A percentile compares a stretch with the other conserved stretches of the same genome.
These are phyloP conservation scores for Lophura nycthemera DNA, from an alignment of 2,113 vertebrate species.

Conservation along the genomic window DNA sequence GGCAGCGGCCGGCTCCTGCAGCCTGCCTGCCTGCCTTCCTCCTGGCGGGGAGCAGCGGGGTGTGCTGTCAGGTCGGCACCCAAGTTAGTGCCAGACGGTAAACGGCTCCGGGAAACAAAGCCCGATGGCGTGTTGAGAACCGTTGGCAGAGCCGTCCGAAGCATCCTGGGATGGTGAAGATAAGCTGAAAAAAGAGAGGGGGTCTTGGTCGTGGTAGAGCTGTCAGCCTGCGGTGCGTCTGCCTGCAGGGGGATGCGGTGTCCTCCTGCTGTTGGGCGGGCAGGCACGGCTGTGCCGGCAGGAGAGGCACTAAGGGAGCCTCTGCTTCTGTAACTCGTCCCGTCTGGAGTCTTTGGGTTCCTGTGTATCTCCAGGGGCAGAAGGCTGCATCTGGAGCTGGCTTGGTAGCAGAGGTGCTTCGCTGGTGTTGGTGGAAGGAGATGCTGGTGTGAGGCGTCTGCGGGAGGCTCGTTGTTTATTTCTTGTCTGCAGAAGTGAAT, in stretches of 20 bases:
- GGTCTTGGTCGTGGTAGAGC: background rate
- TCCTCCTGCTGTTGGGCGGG: background rate
- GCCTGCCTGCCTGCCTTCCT: too few relatives aligned
- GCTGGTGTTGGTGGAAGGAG: background rate
- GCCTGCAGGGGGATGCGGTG: background rate
- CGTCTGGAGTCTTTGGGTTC: background rate
- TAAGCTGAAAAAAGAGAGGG: background rate
- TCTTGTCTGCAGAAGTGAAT: background rate
- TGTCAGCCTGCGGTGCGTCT: conserved; percentile 47
- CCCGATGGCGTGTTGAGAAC: background rate
- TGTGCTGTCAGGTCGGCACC: too few relatives aligned
- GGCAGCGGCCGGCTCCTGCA: too few relatives aligned
- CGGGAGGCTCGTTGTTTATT: conserved; percentile 9
- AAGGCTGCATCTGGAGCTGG: background rate
- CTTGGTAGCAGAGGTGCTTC: background rate
- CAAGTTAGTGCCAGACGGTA: too few relatives aligned
- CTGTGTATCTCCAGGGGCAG: background rate
- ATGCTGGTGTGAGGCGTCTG: background rate
- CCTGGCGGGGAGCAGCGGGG: too few relatives aligned
- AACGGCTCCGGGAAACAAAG: background rate
- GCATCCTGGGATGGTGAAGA: background rate
- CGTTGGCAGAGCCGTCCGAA: background rate
- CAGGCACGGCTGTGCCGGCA: accelerated
- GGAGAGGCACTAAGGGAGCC: background rate
- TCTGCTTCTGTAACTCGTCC: background rate